Percentiles rank a stretch among this genome's conserved stretches.
These are phyloP conservation scores for Nixonia krombeini DNA, from an alignment of 1,140 invertebrate species.

Conservation along the genomic window DNA sequence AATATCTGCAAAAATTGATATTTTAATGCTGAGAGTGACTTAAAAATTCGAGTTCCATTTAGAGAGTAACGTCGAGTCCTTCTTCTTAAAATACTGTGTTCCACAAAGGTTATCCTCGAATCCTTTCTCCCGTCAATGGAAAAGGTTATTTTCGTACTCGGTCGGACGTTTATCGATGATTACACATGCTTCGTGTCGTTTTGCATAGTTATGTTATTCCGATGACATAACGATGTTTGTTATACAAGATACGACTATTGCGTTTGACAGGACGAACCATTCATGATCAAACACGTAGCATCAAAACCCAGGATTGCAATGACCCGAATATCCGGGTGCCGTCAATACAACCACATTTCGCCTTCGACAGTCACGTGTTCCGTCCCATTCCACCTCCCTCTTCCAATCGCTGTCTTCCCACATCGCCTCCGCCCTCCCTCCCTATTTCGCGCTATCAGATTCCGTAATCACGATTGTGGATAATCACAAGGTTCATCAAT, in stretches of 20 bases:
- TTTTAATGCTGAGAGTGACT: too few relatives aligned
- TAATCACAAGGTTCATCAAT: slow-evolving; percentile 38
- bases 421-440: neutral
- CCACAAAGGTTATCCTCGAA: too few relatives aligned
- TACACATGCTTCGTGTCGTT: slow-evolving; percentile 23
- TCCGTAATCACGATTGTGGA: slow-evolving; percentile 26
- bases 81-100: too few relatives aligned
- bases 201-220: slow-evolving; percentile 35
- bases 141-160: slow-evolving; percentile 23
- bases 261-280: slow-evolving; percentile 22
- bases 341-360: slow-evolving; percentile 29
- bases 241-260: slow-evolving; percentile 34
- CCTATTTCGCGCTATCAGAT: neutral
- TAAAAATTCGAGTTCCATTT: too few relatives aligned
- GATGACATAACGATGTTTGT: slow-evolving; percentile 31
- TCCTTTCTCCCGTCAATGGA: too few relatives aligned
- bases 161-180: slow-evolving; percentile 25
- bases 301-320: slow-evolving; percentile 39
- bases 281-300: slow-evolving; percentile 35
- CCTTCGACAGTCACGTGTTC: slow-evolving; percentile 21
- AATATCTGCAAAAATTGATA: too few relatives aligned
- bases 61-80: too few relatives aligned
- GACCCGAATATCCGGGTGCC: slow-evolving; percentile 33
- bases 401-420: slow-evolving; percentile 6
- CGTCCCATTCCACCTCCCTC: neutral